Base-by-base conservation (phyloP, 2,888 invertebrate species). In the Caenorhabditis drosophilae region DNA sequence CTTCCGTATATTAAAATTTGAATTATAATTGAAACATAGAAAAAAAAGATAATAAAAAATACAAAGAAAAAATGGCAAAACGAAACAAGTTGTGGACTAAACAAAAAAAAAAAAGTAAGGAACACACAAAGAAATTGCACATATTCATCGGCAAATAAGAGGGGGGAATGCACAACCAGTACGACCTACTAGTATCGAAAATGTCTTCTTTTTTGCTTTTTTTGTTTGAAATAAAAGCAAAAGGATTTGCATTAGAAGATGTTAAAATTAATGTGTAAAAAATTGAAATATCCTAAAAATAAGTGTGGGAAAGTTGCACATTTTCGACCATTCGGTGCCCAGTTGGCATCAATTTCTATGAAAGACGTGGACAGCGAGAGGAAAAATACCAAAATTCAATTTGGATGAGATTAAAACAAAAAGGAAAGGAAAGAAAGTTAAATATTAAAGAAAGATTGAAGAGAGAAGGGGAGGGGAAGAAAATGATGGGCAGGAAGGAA, bases 201-300 rank as follows among this genome's bases (percentile, higher is more conserved):
- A 25, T 9, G 25, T 20, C 16, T n/a, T 3, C n/a, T 27, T 47
- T 45, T 27, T n/a, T n/a, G n/a, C n/a, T n/a, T n/a, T n/a, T n/a
- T n/a, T n/a, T n/a, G n/a, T n/a, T n/a, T n/a, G n/a, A n/a, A n/a
- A n/a, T n/a, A n/a, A n/a, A 4, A 9, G 46, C 27, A 16, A 15
- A n/a, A n/a, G n/a, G n/a, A n/a, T n/a, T n/a, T n/a, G n/a, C n/a
- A n/a, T n/a, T n/a, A n/a, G n/a, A n/a, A n/a, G n/a, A n/a, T n/a
- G n/a, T n/a, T n/a, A n/a, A n/a, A n/a, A n/a, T n/a, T n/a, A n/a
- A n/a, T n/a, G n/a, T n/a, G 15, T 12, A 23, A 35, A 11, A 35
- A 48, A 22, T 48, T 31, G 31, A 41, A 50, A 50, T n/a, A 41
- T 18, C 50, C 50, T 50, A 50, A 31, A 50, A 41, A 31, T 31